A percentile compares a stretch with the other conserved stretches of the same genome.
phyloP scores from a whole-genome alignment of 1,140 invertebrate species.

The Vanessa tameamea region DNA sequence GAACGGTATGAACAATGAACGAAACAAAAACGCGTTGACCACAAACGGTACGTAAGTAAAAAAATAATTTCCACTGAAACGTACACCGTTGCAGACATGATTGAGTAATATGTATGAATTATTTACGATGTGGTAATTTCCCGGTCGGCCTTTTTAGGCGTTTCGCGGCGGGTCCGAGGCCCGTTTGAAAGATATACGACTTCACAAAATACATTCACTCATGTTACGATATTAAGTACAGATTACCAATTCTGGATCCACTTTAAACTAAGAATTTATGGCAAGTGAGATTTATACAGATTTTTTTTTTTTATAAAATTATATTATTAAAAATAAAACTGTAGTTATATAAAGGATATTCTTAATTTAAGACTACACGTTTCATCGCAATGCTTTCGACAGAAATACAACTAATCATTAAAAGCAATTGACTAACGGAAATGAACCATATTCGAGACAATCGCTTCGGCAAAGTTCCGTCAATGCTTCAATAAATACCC shows the following conservation, averaged over 20 bases:
- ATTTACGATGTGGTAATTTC: constrained; percentile 76
- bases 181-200: constrained; percentile 44
- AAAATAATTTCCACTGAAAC: constrained; percentile 56
- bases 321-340: background rate
- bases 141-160: constrained; percentile 59
- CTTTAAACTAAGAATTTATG: constrained; percentile 2
- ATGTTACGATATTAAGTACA: constrained; percentile 23
- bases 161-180: constrained; percentile 45
- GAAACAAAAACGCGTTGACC: constrained; percentile 48
- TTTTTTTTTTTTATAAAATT: background rate
- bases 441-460: background rate
- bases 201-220: constrained; percentile 37
- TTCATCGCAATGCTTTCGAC: background rate
- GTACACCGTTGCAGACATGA: constrained; percentile 62
- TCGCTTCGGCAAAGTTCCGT: constrained; percentile 5
- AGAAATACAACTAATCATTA: background rate
- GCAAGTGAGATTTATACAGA: background rate
- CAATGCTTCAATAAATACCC: constrained; percentile 7
- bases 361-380: background rate
- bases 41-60: constrained; percentile 43
- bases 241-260: constrained; percentile 20
- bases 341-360: background rate
- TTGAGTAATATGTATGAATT: constrained; percentile 76
- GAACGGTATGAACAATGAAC: constrained; percentile 57
- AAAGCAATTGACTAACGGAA: constrained; percentile 1